Conservation (phyloP, 2,888 invertebrate genomes). For the Argyresthia albistria region DNA sequence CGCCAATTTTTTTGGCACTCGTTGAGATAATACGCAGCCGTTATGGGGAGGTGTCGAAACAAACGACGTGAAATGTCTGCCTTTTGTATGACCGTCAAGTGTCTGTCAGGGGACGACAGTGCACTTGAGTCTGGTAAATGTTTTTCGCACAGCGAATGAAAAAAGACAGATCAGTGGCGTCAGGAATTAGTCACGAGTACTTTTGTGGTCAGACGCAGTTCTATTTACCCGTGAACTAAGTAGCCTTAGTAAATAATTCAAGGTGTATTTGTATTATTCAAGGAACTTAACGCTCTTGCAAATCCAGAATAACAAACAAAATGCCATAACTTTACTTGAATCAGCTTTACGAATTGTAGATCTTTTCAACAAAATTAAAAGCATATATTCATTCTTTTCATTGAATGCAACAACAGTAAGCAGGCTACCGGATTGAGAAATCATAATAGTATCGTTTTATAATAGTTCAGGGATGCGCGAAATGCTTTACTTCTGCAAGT, state of each 20-base stretch:
- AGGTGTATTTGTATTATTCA: not conserved
- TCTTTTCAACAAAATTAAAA: no score
- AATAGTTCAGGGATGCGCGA: conserved; percentile 32
- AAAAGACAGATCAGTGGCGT: not conserved
- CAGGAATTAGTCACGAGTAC: not conserved
- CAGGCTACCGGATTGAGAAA: conserved; percentile 33
- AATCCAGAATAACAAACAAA: not conserved
- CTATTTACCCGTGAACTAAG: not conserved
- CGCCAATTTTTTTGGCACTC: conserved; percentile 53
- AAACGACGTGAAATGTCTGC: conserved; percentile 61
- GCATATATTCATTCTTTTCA: conserved; percentile 18
- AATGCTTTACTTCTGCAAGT: conserved; percentile 19
- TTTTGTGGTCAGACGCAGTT: not conserved
- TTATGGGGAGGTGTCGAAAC: conserved; percentile 44
- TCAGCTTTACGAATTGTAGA: not conserved
- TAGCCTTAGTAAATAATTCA: not conserved
- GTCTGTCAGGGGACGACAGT: conserved; percentile 21
- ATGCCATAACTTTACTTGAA: not conserved
- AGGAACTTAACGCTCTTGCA: not conserved
- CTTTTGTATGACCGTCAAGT: conserved; percentile 46
- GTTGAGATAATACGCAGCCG: conserved; percentile 31
- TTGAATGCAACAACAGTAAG: conserved; percentile 16
- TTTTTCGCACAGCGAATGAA: not conserved
- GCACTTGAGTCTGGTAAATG: conserved; percentile 19
- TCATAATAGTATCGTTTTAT: conserved; percentile 23